Percentiles rank a stretch among this genome's conserved stretches.
Conservation (phyloP, 2,888 invertebrate species). For the Agriotes lineatus region DNA sequence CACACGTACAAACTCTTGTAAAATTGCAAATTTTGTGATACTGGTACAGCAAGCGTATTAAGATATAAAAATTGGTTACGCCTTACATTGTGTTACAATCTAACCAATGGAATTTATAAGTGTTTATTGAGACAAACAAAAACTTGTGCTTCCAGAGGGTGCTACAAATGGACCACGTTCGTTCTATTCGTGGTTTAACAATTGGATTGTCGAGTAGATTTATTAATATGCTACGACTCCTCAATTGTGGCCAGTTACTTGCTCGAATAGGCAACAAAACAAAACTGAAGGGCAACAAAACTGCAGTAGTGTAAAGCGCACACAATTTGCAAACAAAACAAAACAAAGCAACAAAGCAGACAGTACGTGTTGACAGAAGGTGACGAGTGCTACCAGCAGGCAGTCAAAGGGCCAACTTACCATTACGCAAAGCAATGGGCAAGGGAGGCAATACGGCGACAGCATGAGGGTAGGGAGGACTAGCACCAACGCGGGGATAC, state of each 20-base stretch:
- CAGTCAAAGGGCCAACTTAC: conserved; percentile 56
- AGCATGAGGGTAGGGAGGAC: conserved; percentile 70
- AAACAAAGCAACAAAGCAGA: conserved; percentile 2
- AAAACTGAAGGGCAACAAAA: background rate
- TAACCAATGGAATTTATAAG: too few relatives aligned
- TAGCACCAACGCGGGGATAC: conserved; percentile 64
- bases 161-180: too few relatives aligned
- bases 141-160: too few relatives aligned
- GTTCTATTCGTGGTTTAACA: too few relatives aligned
- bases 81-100: background rate
- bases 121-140: too few relatives aligned
- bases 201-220: too few relatives aligned
- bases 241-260: background rate
- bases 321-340: conserved; percentile 2
- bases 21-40: background rate
- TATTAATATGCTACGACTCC: background rate
- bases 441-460: conserved; percentile 74
- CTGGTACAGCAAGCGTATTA: background rate
- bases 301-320: conserved; percentile 10
- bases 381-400: conserved; percentile 23
- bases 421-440: conserved; percentile 66
- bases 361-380: background rate
- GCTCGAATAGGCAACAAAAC: background rate
- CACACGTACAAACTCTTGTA: background rate
- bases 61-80: conserved; percentile 10